Percentiles rank a stretch among this genome's conserved stretches.
These are phyloP conservation scores for Phania funesta DNA, from an alignment of 2,888 invertebrate species.

Conservation along the genomic window DNA sequence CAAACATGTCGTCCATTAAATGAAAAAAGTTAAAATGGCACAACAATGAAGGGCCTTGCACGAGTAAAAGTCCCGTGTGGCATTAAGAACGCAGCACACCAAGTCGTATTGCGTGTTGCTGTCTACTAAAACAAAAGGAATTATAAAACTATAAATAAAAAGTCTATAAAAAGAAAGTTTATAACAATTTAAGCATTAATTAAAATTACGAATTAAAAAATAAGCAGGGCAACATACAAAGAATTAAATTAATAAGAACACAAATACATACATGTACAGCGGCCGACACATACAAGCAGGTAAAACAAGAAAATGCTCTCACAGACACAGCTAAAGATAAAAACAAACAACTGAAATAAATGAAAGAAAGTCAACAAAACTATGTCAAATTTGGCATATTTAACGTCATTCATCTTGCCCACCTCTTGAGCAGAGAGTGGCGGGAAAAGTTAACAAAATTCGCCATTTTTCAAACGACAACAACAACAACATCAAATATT, in stretches of 20 bases:
- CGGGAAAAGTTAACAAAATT: slow-evolving; percentile 17
- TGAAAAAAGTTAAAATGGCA: slow-evolving; percentile 23
- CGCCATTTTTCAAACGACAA: slow-evolving; percentile 21
- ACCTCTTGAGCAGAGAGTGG: background rate
- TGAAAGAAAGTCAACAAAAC: slow-evolving; percentile 23
- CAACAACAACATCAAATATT: background rate
- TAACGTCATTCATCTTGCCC: background rate
- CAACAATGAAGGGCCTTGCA: slow-evolving; percentile 46
- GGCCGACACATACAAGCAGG: background rate
- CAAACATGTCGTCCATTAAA: slow-evolving; percentile 11
- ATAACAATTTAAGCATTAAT: slow-evolving; percentile 40
- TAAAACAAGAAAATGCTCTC: background rate
- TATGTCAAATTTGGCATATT: slow-evolving; percentile 30
- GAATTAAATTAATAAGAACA: background rate
- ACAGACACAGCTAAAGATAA: too few relatives aligned
- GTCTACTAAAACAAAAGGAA: slow-evolving; percentile 25
- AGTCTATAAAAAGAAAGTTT: slow-evolving; percentile 28
- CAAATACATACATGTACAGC: background rate
- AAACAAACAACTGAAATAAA: background rate
- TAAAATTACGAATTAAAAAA: background rate
- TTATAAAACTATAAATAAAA: slow-evolving; percentile 4
- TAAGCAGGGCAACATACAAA: background rate
- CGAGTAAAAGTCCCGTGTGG: slow-evolving; percentile 50
- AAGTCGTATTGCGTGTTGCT: slow-evolving; percentile 61
- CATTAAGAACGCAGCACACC: slow-evolving; percentile 42